These are phyloP conservation scores for Gari tellinella DNA, from an alignment of 2,888 invertebrate genomes.

Conservation along the genomic window DNA sequence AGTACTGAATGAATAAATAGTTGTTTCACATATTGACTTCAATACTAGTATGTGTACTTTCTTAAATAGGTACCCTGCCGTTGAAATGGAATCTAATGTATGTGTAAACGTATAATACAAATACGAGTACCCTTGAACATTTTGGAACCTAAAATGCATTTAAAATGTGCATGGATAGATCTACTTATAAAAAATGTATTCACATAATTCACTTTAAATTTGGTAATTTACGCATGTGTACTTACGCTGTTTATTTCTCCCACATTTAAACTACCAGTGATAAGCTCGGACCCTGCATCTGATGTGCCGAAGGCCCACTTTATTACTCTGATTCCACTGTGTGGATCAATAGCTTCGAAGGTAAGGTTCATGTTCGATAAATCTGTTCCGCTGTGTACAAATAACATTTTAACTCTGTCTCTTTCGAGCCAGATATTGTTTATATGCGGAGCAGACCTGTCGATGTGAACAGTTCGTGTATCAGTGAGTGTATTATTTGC, in stretches of 20 bases:
- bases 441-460: constrained; percentile 58
- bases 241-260: background rate
- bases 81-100: no score
- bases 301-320: constrained; percentile 61
- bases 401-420: constrained; percentile 42
- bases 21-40: no score
- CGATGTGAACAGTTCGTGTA: constrained; percentile 51
- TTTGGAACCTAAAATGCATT: no score
- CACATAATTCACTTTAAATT: no score
- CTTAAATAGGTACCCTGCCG: no score
- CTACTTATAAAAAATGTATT: no score
- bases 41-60: no score
- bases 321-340: constrained; percentile 63
- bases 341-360: constrained; percentile 61
- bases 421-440: constrained; percentile 55
- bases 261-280: background rate
- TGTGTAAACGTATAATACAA: no score
- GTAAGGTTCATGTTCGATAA: constrained; percentile 57
- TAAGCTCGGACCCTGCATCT: constrained; percentile 18
- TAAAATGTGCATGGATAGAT: no score
- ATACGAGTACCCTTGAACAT: no score
- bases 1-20: no score
- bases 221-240: no score
- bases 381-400: constrained; percentile 61
- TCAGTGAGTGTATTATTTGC: constrained; percentile 46